A percentile compares a stretch with the other conserved stretches of the same genome.
phyloP scores from a whole-genome alignment of 2,797 vertebrate species.

The Parambassis ranga region DNA sequence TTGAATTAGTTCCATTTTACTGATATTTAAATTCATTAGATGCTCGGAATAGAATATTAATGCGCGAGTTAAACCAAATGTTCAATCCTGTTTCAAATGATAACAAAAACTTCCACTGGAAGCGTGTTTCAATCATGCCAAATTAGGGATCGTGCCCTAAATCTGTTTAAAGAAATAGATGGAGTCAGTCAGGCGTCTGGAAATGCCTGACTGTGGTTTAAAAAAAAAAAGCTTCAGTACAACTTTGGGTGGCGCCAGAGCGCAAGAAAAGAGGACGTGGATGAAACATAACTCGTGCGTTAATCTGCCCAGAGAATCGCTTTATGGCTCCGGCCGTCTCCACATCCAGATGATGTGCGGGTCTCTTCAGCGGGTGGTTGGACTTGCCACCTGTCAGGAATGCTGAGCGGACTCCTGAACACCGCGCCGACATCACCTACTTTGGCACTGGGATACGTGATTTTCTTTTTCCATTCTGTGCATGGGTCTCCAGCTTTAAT shows the following conservation, averaged over 20 bases:
- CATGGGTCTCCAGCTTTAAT: conserved; percentile 4
- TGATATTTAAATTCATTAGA: conserved; percentile 29
- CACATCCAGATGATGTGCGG: conserved; percentile 52
- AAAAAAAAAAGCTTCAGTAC: not conserved
- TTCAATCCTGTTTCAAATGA: not conserved
- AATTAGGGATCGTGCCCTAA: not conserved
- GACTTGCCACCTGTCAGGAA: conserved; percentile 57
- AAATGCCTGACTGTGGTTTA: conserved; percentile 19
- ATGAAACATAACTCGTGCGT: conserved; percentile 23
- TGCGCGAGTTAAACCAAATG: not conserved
- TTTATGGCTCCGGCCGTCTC: conserved; percentile 40
- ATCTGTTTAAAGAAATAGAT: not conserved
- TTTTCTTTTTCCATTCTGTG: not conserved
- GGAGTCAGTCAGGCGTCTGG: not conserved
- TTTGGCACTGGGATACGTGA: not conserved
- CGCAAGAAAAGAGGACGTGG: conserved; percentile 44
- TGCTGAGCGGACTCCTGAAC: not conserved
- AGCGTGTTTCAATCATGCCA: not conserved
- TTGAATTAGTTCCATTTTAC: conserved; percentile 24
- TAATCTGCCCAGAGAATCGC: conserved; percentile 50
- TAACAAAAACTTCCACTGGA: not conserved
- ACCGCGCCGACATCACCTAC: conserved; percentile 10
- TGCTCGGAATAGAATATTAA: not conserved
- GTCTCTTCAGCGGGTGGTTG: conserved; percentile 37
- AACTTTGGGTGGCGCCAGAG: conserved; percentile 77